Evolutionary conservation across 2,797 vertebrate species (phyloP), one percentile per base, ranked within the genome.

Genomic region (Triplophysa yarkandensis): DNA sequence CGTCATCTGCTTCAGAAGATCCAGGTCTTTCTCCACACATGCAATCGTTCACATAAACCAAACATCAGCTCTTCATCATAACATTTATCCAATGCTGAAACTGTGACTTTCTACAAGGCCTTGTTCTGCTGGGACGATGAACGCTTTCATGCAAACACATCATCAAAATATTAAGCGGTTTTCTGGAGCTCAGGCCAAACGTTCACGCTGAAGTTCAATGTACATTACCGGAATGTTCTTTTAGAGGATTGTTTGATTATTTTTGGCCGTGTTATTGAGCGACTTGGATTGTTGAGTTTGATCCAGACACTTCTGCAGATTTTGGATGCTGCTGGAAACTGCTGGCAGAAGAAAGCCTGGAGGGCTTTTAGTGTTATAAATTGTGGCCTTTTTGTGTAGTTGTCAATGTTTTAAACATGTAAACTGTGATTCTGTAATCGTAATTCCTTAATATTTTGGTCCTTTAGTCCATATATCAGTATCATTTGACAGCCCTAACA

Each of bases 311-410:
- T 85, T 43, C 65, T 74, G 32, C 39, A 14, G 58, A 69, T 76
- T 72, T 74, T 36, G 14, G 11, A 84, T 83, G 77, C 74, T 86
- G 78, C 83, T 83, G 78, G 83, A 88, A 89, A 90, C 77, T 86
- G 83, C 84, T 91, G 90, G 88, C 90, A 91, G 88, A 52, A 87
- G 88, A 88, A 82, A 86, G 82, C 84, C 87, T 87, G 86, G 83
- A 84, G 83, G 88, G 84, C 82, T 69, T 72, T 80, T 82, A 78
- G 80, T 77, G 86, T 82, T 71, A 80, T 79, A 83, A 85, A 88
- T 82, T 83, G 83, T 82, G 84, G 83, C 85, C 86, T 48, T 86
- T 86, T 81, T 70, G 80, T 84, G 86, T 89, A 77, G 82, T 87
- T 72, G 82, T 85, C 64, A 79, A 83, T 89, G 83, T 87, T 84